These are phyloP conservation scores for Turnix velox DNA, from an alignment of 2,113 vertebrate species.

Conservation along the genomic window DNA sequence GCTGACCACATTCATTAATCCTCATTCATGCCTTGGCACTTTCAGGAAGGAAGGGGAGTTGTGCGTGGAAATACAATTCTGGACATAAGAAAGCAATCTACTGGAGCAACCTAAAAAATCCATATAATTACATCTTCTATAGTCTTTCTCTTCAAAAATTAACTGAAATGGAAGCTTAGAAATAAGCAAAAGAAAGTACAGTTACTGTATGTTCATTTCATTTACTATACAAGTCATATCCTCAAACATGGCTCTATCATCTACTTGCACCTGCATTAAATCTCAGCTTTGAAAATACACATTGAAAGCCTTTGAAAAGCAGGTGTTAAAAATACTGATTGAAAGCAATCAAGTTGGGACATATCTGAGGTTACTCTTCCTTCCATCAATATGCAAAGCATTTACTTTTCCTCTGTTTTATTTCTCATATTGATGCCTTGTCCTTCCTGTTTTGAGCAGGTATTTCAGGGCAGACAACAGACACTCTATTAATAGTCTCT, in stretches of 20 bases:
- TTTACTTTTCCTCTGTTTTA: background rate
- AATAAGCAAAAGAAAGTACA: background rate
- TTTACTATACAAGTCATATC: background rate
- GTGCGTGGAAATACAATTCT: background rate
- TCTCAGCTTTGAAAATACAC: background rate
- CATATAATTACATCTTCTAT: background rate
- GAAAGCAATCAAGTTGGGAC: background rate
- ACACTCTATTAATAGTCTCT: background rate
- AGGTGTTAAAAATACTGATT: background rate
- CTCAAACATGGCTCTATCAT: background rate
- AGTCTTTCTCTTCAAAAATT: background rate
- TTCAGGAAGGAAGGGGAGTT: background rate
- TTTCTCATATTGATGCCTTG: background rate
- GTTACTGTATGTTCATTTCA: accelerated
- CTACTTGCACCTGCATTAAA: background rate
- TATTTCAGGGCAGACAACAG: background rate
- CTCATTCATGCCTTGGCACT: background rate
- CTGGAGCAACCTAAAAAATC: background rate
- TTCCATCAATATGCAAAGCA: accelerated
- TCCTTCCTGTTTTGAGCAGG: background rate
- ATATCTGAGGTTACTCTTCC: background rate
- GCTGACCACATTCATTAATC: background rate
- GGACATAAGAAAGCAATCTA: background rate
- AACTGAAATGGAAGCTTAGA: background rate
- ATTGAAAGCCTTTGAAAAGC: background rate